Base-by-base conservation (phyloP, 2,113 vertebrate genomes). In the Anoplopoma fimbria region DNA sequence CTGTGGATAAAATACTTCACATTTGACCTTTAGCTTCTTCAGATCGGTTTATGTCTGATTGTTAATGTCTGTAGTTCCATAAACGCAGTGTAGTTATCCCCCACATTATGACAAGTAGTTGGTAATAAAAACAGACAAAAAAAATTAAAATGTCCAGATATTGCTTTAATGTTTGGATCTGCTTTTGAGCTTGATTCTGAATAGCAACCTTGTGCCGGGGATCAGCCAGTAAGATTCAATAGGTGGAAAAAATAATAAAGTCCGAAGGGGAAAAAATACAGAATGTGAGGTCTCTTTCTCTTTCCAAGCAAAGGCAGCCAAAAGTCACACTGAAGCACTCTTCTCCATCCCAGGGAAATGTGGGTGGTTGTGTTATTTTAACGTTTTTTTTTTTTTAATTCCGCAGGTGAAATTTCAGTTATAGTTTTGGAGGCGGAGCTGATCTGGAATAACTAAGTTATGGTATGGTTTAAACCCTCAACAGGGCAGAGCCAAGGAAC, bases 41-140 rank as follows among this genome's bases (percentile, higher is more conserved):
- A 23, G 14, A 4, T 29, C 29, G 21, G 19, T 38, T 1, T 5
- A 25, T 3, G 9, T 57, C 49, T 34, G 27, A 49, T 36, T 6
- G 67, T 63, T 77, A 8, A 17, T 34, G 29, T 36, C 67, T n/a
- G n/a, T n/a, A n/a, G n/a, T n/a, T n/a, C 14, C 36, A 77, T 12
- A 27, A 31, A 45, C 10, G 36, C 47, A 63, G 57, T 14, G 67
- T n/a, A 13, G n/a, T 42, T 40, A 36, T 21, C 14, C 8, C 58
- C 58, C 73, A 70, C 64, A 15, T 23, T 8, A 1, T 36, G 25
- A 64, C 19, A 15, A 94, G 92, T 94, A 94, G 94, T 89, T 77
- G 93, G 6, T 25, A 36, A 38, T 51, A 36, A 47, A 74, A 73
- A 45, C 36, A 73, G 64, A 76, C 23, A 49, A 34, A 62, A 34